Conservation (phyloP, 2,797 vertebrate species). For the Schizopygopsis malacanthus region DNA sequence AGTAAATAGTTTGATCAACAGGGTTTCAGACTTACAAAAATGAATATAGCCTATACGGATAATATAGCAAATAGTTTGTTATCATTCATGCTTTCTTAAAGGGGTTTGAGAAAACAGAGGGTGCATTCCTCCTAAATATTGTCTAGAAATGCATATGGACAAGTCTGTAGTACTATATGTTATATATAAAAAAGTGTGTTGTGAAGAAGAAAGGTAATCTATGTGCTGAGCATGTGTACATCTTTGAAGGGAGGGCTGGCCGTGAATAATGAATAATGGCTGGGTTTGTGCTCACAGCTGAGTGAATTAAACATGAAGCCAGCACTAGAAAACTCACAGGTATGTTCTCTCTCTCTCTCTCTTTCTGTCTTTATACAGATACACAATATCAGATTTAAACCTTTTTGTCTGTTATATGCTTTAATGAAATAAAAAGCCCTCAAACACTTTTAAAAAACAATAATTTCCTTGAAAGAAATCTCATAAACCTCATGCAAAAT, state of each 20-base stretch:
- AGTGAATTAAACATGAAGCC: slow-evolving; percentile 83
- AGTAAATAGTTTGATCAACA: background rate
- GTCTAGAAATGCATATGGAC: background rate
- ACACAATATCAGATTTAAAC: background rate
- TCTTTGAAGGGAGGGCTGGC: slow-evolving; percentile 62
- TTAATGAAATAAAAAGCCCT: background rate
- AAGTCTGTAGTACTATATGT: background rate
- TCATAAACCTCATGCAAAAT: background rate
- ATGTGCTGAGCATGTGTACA: slow-evolving; percentile 57
- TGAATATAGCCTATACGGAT: background rate
- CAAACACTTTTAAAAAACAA: background rate
- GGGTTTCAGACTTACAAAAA: background rate
- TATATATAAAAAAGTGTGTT: background rate
- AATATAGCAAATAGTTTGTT: background rate
- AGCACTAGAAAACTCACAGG: slow-evolving; percentile 78
- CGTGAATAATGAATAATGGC: slow-evolving; percentile 80
- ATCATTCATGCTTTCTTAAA: background rate
- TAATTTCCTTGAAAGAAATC: background rate
- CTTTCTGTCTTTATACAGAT: background rate
- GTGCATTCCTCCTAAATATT: background rate
- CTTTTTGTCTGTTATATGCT: background rate
- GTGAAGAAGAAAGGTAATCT: slow-evolving; percentile 32
- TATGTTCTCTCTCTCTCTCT: slow-evolving; percentile 50
- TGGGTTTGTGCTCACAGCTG: slow-evolving; percentile 76
- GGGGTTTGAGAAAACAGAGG: background rate